Percentiles rank a stretch among this genome's conserved stretches.
phyloP scores from a whole-genome alignment of 37 sponge, comb jelly and placozoan genomes.

The Crambe crambe region DNA sequence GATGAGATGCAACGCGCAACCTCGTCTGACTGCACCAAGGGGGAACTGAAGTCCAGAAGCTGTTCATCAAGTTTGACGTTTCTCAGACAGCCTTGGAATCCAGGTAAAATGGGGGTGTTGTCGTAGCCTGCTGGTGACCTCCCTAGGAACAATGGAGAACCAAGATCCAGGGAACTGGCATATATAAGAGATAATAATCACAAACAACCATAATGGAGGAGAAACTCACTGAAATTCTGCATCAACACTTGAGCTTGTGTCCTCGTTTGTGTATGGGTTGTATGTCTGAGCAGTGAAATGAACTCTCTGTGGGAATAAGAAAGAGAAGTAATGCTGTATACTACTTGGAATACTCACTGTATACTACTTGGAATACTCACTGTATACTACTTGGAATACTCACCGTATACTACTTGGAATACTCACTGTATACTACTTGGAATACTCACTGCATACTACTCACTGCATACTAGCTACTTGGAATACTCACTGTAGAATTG shows the following conservation, averaged over 20 bases:
- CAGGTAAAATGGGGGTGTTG: constrained; percentile 6
- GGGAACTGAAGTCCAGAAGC: constrained; percentile 46
- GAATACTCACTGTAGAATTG: constrained; percentile 53
- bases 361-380: too few species aligned
- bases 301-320: too few species aligned
- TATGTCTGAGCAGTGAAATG: background rate
- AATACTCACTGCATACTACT: background rate
- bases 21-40: constrained; percentile 12
- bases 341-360: too few species aligned
- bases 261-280: background rate
- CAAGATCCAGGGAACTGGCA: constrained; percentile 62
- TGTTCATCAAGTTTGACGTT: constrained; percentile 42
- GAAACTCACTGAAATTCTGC: background rate
- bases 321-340: too few species aligned
- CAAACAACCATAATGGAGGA: background rate
- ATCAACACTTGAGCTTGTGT: background rate
- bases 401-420: background rate
- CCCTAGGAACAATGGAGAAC: constrained; percentile 59
- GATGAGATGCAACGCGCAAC: constrained; percentile 11
- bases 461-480: background rate
- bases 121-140: background rate
- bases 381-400: too few species aligned
- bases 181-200: background rate
- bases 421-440: background rate
- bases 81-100: constrained; percentile 61